These are phyloP conservation scores for Chesias legatella DNA, from an alignment of 2,888 invertebrate genomes.

Conservation along the genomic window DNA sequence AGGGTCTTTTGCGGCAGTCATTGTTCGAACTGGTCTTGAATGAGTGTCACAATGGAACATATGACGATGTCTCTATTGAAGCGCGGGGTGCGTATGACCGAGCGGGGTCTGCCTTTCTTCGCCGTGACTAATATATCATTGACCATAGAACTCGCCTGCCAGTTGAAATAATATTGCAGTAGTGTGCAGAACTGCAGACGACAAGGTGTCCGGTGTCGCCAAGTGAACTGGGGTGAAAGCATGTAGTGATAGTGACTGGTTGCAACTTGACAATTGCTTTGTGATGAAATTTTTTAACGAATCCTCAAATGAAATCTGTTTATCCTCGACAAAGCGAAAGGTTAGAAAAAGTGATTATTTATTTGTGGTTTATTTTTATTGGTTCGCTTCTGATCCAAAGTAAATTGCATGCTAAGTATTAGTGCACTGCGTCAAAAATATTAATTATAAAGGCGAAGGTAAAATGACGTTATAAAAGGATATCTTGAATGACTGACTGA, in stretches of 20 bases:
- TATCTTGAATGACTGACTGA: too few species aligned
- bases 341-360: neutral
- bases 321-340: constrained; percentile 4
- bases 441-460: too few species aligned
- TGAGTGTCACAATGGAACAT: constrained; percentile 58
- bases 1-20: constrained; percentile 76
- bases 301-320: constrained; percentile 5
- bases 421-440: too few species aligned
- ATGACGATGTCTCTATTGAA: constrained; percentile 71
- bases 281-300: constrained; percentile 1
- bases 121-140: constrained; percentile 58
- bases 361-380: too few species aligned
- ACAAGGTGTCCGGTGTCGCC: constrained; percentile 18
- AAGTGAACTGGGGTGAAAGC: constrained; percentile 11
- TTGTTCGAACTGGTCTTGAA: constrained; percentile 69
- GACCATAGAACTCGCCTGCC: constrained; percentile 54
- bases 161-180: constrained; percentile 65
- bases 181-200: constrained; percentile 31
- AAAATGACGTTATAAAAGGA: too few species aligned
- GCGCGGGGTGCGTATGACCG: constrained; percentile 46
- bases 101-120: constrained; percentile 44
- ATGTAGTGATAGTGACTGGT: constrained; percentile 1
- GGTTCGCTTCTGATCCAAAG: too few species aligned
- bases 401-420: too few species aligned
- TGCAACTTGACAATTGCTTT: constrained; percentile 6